Conservation (phyloP, 92 coral and sea anemone species). For the Ricordea florida region DNA sequence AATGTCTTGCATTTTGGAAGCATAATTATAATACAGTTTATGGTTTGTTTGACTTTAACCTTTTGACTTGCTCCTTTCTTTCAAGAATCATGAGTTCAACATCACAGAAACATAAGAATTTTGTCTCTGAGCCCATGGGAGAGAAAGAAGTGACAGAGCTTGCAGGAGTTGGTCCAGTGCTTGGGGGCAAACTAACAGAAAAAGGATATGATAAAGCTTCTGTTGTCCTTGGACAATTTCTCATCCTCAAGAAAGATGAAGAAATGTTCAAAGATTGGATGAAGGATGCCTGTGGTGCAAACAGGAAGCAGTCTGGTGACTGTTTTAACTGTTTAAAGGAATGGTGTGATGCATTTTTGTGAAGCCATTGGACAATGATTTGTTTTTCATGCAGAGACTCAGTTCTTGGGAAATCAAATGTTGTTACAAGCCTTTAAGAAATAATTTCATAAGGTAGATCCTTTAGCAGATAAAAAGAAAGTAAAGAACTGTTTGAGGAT, state of each 20-base stretch:
- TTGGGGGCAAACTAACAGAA: conserved; percentile 71
- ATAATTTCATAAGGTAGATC: too few species aligned
- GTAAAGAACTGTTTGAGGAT: too few species aligned
- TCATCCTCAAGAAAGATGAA: conserved; percentile 88
- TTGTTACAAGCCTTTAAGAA: too few species aligned
- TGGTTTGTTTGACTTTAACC: not conserved
- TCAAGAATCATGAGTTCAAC: conserved; percentile 86
- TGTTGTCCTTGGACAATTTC: conserved; percentile 93
- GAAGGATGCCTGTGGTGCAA: conserved; percentile 69
- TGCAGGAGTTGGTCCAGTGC: conserved; percentile 96
- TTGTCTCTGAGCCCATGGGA: conserved; percentile 98
- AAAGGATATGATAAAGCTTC: conserved; percentile 94
- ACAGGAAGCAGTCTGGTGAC: conserved; percentile 83
- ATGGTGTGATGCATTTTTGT: conserved; percentile 98
- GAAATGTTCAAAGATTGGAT: conserved; percentile 94
- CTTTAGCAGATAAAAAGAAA: too few species aligned
- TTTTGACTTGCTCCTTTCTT: not conserved
- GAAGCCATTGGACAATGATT: too few species aligned
- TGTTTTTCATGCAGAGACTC: too few species aligned
- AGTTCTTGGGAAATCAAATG: too few species aligned
- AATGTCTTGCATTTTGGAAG: too few species aligned
- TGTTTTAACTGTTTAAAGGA: conserved; percentile 91
- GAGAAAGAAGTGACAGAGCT: conserved; percentile 86
- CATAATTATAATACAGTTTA: too few species aligned
- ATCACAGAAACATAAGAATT: conserved; percentile 94